phyloP scores from a whole-genome alignment of 2,888 invertebrate species.

The Pandemis heparana region DNA sequence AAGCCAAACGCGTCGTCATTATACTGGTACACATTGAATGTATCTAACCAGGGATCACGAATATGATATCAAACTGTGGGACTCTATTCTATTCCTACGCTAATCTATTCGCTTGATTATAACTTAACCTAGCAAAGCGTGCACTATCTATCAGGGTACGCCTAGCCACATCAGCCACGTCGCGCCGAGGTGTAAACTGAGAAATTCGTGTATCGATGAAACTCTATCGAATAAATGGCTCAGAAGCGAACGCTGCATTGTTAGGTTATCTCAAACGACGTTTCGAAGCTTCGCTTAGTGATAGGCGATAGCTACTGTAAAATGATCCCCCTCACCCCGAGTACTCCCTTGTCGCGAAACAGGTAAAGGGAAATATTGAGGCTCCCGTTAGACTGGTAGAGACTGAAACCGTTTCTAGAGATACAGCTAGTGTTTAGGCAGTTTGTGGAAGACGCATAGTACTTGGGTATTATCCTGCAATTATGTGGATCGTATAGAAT shows the following conservation, averaged over 20 bases:
- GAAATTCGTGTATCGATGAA: slow-evolving; percentile 50
- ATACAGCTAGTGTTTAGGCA: slow-evolving; percentile 30
- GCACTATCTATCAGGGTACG: slow-evolving; percentile 6
- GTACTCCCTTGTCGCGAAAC: slow-evolving; percentile 36
- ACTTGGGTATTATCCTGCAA: slow-evolving; percentile 34
- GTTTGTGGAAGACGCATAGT: slow-evolving; percentile 24
- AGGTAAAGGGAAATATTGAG: slow-evolving; percentile 30
- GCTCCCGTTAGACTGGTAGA: slow-evolving; percentile 30
- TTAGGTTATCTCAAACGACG: slow-evolving; percentile 74
- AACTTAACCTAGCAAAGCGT: slow-evolving; percentile 8
- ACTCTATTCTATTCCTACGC: slow-evolving; percentile 14
- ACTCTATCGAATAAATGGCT: slow-evolving; percentile 72
- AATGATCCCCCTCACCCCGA: slow-evolving; percentile 58
- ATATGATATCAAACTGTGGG: not conserved
- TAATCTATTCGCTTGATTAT: slow-evolving; percentile 21
- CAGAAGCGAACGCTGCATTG: slow-evolving; percentile 72
- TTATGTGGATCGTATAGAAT: slow-evolving; percentile 26
- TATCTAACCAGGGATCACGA: too few relatives aligned
- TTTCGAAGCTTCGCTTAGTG: slow-evolving; percentile 52
- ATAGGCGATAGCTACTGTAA: slow-evolving; percentile 63
- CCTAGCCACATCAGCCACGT: slow-evolving; percentile 10
- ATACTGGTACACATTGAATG: too few relatives aligned
- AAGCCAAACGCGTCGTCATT: too few relatives aligned
- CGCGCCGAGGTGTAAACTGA: slow-evolving; percentile 35
- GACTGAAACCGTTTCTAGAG: slow-evolving; percentile 34